Percentiles rank a stretch among this genome's conserved stretches.
phyloP scores from a whole-genome alignment of 2,888 invertebrate genomes.

The Drosophila pseudotakahashii region DNA sequence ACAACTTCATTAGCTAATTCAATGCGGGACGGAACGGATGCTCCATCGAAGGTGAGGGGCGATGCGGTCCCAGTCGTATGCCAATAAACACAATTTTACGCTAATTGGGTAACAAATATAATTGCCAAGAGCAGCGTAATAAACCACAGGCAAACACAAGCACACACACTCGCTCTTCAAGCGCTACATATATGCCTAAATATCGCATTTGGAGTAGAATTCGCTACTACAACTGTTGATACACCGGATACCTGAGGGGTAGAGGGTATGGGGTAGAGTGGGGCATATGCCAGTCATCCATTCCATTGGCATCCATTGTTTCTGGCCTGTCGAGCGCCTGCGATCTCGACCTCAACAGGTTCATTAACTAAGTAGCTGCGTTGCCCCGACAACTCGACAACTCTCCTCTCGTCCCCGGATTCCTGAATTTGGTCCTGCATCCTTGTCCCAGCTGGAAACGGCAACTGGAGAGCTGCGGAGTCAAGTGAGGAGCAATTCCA shows the following conservation, averaged over 20 bases:
- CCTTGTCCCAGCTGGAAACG: constrained; percentile 1
- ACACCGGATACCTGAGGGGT: constrained; percentile 6
- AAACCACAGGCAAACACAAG: constrained; percentile 65
- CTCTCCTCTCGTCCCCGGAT: constrained; percentile 5
- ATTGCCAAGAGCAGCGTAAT: constrained; percentile 81
- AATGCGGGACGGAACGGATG: constrained; percentile 42
- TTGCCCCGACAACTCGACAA: constrained; percentile 61
- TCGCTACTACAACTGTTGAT: constrained; percentile 52
- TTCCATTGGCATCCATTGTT: constrained; percentile 29
- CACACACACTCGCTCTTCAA: constrained; percentile 30
- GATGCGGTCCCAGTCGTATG: constrained; percentile 49
- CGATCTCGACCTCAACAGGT: constrained; percentile 72
- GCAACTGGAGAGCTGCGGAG: constrained; percentile 13
- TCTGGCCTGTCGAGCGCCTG: constrained; percentile 32
- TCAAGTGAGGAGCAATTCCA: constrained; percentile 8
- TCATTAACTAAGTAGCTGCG: constrained; percentile 71
- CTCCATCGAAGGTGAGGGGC: constrained; percentile 15
- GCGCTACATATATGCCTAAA: constrained; percentile 42
- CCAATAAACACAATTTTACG: constrained; percentile 82
- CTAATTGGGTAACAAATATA: constrained; percentile 83
- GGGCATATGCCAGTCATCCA: constrained; percentile 24
- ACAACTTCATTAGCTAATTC: constrained; percentile 80
- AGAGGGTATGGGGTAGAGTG: background rate
- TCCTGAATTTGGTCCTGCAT: constrained; percentile 21
- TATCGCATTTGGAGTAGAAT: constrained; percentile 53